phyloP scores from a whole-genome alignment of 2,888 invertebrate species.

The Meteorus colon region DNA sequence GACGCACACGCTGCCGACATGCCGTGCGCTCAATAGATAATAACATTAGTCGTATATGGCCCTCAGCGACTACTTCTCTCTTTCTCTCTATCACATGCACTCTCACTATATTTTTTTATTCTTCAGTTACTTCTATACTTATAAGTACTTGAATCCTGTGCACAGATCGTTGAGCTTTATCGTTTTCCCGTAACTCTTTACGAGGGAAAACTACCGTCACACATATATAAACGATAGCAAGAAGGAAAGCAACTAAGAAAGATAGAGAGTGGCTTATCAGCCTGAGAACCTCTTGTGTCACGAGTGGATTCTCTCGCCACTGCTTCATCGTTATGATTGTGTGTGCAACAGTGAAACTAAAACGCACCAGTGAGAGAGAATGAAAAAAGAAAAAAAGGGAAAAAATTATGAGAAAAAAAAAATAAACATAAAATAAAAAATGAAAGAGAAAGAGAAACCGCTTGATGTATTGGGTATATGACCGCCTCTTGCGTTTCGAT shows the following conservation, averaged over 20 bases:
- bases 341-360: background rate
- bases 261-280: slow-evolving; percentile 49
- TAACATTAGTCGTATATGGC: background rate
- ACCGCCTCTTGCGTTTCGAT: slow-evolving; percentile 50
- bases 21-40: slow-evolving; percentile 1
- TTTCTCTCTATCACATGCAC: background rate
- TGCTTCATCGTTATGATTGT: slow-evolving; percentile 7
- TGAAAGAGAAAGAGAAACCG: background rate
- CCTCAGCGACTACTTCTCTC: background rate
- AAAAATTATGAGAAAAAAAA: background rate
- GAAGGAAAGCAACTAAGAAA: slow-evolving; percentile 15
- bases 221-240: background rate
- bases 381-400: too few species aligned
- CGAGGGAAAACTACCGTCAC: slow-evolving; percentile 38
- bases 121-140: background rate
- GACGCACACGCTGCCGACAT: slow-evolving; percentile 16
- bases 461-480: slow-evolving; percentile 3
- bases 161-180: slow-evolving; percentile 36
- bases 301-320: slow-evolving; percentile 32
- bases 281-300: slow-evolving; percentile 56
- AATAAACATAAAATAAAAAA: background rate
- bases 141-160: background rate
- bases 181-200: slow-evolving; percentile 50
- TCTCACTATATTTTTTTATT: background rate
- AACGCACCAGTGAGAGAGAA: background rate